Evolutionary conservation across 2,113 vertebrate species (phyloP).

Genomic region (Trinectes maculatus): DNA sequence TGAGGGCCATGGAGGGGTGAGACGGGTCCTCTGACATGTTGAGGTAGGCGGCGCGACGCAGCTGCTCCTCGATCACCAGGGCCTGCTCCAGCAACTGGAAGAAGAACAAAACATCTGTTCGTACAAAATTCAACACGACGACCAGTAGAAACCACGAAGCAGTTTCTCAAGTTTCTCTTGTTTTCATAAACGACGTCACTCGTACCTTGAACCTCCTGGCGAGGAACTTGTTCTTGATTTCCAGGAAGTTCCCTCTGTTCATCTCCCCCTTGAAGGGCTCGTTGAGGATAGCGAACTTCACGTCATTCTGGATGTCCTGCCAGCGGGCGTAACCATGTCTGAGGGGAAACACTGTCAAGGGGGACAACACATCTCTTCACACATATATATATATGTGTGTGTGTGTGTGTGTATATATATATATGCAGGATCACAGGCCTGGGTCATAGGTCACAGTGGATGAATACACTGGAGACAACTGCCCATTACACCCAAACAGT

Average conservation of each 20-base stretch:
- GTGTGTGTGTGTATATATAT: no score
- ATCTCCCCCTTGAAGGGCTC: constrained; percentile 99
- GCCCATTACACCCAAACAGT: fast-evolving
- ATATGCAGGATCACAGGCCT: neutral
- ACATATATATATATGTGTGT: fast-evolving
- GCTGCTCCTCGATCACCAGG: constrained; percentile 95
- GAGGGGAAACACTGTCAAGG: constrained; percentile 79
- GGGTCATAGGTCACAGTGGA: neutral
- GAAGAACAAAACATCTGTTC: neutral
- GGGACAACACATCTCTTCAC: no score
- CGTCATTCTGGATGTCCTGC: constrained; percentile 99
- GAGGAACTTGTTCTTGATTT: constrained; percentile 99
- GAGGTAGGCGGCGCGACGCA: constrained; percentile 94
- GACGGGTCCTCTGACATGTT: constrained; percentile 98
- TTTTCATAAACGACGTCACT: no score
- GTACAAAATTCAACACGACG: no score
- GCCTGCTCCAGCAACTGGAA: constrained; percentile 93
- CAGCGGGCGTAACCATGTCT: constrained; percentile 99
- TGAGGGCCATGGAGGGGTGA: constrained; percentile 96
- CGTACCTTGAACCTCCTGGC: constrained; percentile 95
- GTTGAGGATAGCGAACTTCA: constrained; percentile 96
- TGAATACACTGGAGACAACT: neutral
- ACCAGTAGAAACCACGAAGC: no score
- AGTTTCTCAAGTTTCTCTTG: no score
- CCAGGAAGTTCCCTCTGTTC: constrained; percentile 97